Base-by-base conservation (phyloP, 2,888 invertebrate species). In the Acanthosepion esculentum region DNA sequence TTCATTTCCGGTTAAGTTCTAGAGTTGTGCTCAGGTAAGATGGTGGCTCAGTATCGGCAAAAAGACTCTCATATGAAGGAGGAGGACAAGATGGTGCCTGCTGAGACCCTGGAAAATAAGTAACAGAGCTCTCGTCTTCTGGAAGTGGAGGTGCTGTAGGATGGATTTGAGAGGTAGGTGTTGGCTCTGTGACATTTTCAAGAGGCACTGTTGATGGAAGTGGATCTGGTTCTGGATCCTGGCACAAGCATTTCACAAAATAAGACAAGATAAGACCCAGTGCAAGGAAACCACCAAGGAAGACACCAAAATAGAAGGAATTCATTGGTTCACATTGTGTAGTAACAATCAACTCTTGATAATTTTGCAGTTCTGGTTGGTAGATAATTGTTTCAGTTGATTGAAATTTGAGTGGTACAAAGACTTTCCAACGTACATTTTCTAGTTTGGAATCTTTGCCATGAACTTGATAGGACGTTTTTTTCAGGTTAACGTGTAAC, bases 61-160 rank as follows among this genome's bases (percentile, higher is more conserved):
- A 78, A 33, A 78, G 78, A 78, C 78, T 78, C n/a, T 78, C 78
- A 78, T 78, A 78, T 78, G 78, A n/a, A 78, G 78, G 78, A 12
- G 78, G 78, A 33, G 78, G 78, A n/a, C n/a, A 78, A 78, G 78
- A 78, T 78, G 78, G 78, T 15, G 18, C 15, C 15, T 33, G n/a
- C 18, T 33, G 78, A 10, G n/a, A 12, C n/a, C 18, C n/a, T 78
- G 78, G 10, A n/a, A 78, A 33, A 8, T 33, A 78, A n/a, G 78
- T n/a, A 33, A 33, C 33, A 78, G 78, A 7, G n/a, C 78, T 78
- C 23, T 78, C 78, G 15, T 78, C 78, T 5, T 33, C 78, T n/a
- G 78, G n/a, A 78, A 78, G 78, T 15, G 78, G 78, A 78, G 78
- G 78, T 78, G 78, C 78, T 78, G 78, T 78, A 78, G 78, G 78